Base-by-base conservation (phyloP, 2,888 invertebrate genomes). In the Phengaris arion region DNA sequence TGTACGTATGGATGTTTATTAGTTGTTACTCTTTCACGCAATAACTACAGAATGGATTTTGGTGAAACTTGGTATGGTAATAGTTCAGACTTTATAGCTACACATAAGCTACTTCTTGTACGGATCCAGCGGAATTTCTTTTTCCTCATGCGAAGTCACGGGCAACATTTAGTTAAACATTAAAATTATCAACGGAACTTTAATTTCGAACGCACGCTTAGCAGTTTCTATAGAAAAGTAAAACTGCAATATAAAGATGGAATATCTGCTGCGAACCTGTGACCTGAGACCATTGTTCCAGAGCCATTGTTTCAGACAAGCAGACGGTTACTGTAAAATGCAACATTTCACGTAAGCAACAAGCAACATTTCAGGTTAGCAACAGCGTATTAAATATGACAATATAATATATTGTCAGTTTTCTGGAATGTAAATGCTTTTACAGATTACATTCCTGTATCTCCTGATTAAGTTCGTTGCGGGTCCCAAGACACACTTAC, bases 301-400 rank as follows among this genome's bases (percentile, higher is more conserved):
- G 12, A 6, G 12, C 22, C 72, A 72, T 72, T 72, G 72, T 72
- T 72, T 72, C 72, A 52, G 72, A 52, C 52, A 69, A 69, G 48
- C 22, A 22, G 35, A 51, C 72, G 51, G 72, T 52, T 35, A 52
- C 72, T 54, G 45, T 54, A 35, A 12, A 51, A 12, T 10, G 51
- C 22, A 72, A 10, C 52, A 12, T 69, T 54, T 22, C 52, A 52
- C 35, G 12, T 64, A 45, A 64, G 64, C 64, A 57, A 57, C 57
- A 57, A 55, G 15, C 57, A 64, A 12, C 35, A 45, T 35, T 64
- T 12, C 12, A 64, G 6, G 59, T 22, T 12, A 35, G 64, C 35
- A 45, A 64, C 64, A 64, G 35, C 12, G 35, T 35, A 35, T 64
- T 35, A 64, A 64, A 64, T 35, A 35, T 35, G 35, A 35, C 35